Evolutionary conservation across 1,140 invertebrate genomes (phyloP), one percentile per base, ranked within the genome.

Genomic region (Bradynema listronoti): DNA sequence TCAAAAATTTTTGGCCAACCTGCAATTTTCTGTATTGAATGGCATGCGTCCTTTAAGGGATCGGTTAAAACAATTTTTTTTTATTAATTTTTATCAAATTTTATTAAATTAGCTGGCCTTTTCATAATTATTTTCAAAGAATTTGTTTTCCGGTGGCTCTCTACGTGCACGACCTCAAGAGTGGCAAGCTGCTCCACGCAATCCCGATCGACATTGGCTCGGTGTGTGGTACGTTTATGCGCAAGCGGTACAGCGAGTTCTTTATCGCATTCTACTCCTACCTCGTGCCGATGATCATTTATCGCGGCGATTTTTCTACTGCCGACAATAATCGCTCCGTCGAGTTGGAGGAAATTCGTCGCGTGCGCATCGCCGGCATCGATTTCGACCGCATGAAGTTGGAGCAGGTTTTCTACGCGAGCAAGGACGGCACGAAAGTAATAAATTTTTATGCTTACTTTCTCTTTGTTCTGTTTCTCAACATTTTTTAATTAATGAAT

Each of bases 191-290:
- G 16, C 65, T 79, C n/a, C 66, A 79, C 32, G 53, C 66, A n/a
- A 56, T 77, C 33, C 73, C 73, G 1, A 22, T 96, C 25, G 87
- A 88, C 69, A 85, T 94, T 57, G 93, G 92, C 7, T 88, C 88
- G 1, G 83, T 97, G 32, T 84, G 84, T 27, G 86, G 86, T 0
- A 87, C 89, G 71, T 88, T 87, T 4, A 91, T 89, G 4, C 85
- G 89, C 71, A 87, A 86, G 72, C 85, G 88, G 64, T 85, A 90
- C 68, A 84, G 83, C 0, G 89, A 96, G 82, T 86, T 94, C 61
- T 98, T 96, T 80, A 95, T 89, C 78, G 84, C 87, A 66, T 93
- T 96, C 77, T 86, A 87, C 42, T 96, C 91, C 0, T 96, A 96
- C 80, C 83, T 96, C 19, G 88, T 86, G 42, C 93, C 94, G 16